Base-by-base conservation (phyloP, 2,113 vertebrate species). In the Propithecus coquereli region DNA sequence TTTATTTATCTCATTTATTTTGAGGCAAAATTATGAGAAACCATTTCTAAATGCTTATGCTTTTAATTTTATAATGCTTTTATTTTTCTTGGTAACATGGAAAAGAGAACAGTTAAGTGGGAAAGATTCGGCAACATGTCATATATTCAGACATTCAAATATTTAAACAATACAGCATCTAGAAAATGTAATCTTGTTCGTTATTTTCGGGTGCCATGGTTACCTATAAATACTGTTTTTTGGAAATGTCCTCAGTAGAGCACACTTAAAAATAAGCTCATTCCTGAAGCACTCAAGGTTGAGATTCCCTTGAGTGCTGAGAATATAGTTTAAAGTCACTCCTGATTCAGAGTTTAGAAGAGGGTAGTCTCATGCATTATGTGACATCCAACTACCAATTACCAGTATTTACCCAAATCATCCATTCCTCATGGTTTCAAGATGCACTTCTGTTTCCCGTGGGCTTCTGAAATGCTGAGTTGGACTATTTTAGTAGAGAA, bases 41-140 rank as follows among this genome's bases (percentile, higher is more conserved):
- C 96, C 61, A 94, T 77, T 95, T 95, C 40, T 90, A 92, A 59
- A 52, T 81, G 8, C 22, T 61, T 63, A 50, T 87, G 54, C 5
- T 71, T 87, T 93, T 87, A 63, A 91, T 87, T 81, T 87, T 61
- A 82, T 43, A 80, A 57, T 88, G 57, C 8, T 73, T 27, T 77
- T 91, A 52, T 85, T 59, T 87, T 91, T 76, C 20, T 87, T 85
- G 37, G n/a, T 81, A 63, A 89, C 3, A 8, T 68, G 59, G 10
- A 25, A 96, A 88, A 80, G 80, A 66, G 2, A 95, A 9, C 8
- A 73, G 16, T 47, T n/a, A 80, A 94, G 37, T 87, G 12, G 8
- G 22, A 71, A 87, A 90, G 34, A 32, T 13, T 76, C 40, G 59
- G 34, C 66, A 90, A 84, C 17, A 1, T 2, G 8, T 34, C 8